Base-by-base conservation (phyloP, 2,113 vertebrate species). In the Strix aluco region DNA sequence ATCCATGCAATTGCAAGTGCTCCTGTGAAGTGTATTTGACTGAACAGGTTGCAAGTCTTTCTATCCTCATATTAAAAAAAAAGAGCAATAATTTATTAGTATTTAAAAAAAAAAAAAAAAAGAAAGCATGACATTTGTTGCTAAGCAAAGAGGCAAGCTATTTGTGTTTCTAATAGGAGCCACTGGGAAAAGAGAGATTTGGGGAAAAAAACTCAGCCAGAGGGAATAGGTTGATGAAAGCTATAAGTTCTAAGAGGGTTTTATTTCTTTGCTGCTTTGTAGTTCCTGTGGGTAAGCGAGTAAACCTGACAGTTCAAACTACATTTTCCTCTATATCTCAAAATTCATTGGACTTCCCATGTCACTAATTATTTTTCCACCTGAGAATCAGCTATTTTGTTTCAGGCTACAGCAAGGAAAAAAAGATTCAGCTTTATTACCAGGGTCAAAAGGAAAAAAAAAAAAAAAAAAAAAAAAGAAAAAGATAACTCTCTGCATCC, bases 311-410 rank as follows among this genome's bases (percentile, higher is more conserved):
- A 96, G 86, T 94, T 97, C 95, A 94, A 95, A 91, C 90, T 90
- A 78, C 49, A 54, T 97, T 97, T 96, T 95, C 82, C 81, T 96
- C 94, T 92, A 58, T 94, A 89, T 62, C 87, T 97, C 91, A 95
- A 96, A 94, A 96, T 90, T 92, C 86, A 70, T 94, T 95, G 20
- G 13, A 81, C 91, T 72, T 97, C 92, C 83, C 74, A 27, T 82
- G 94, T 96, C 91, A 83, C 81, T 97, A 95, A 98, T 97, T 97
- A 96, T 97, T 97, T 97, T 94, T 93, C 84, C 88, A 95, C 81
- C 77, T 74, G 90, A 97, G 90, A 93, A 90, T 90, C 94, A 90
- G 59, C 51, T 96, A 67, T 92, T 95, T 97, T 90, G 61, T 97
- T 97, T 82, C 81, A 92, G 94, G 87, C 86, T 92, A 90, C 36